These are phyloP conservation scores for Tyrannus savana DNA, from an alignment of 2,113 vertebrate genomes.

Conservation along the genomic window DNA sequence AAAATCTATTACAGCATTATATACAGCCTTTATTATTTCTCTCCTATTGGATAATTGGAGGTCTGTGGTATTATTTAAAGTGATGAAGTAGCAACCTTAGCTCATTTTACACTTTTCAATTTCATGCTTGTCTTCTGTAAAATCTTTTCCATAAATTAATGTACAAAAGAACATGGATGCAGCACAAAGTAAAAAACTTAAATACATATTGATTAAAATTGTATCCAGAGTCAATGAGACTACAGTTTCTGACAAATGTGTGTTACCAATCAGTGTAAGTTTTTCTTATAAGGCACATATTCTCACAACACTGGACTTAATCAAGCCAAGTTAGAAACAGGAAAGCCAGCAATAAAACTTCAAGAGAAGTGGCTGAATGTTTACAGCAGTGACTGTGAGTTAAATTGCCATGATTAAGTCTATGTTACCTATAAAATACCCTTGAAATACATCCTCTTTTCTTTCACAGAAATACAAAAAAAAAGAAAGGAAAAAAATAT, in stretches of 20 bases:
- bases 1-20: conserved; percentile 68
- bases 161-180: conserved; percentile 63
- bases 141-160: conserved; percentile 76
- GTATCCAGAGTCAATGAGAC: conserved; percentile 52
- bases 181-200: conserved; percentile 50
- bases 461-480: background rate
- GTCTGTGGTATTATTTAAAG: conserved; percentile 61
- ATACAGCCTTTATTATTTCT: conserved; percentile 71
- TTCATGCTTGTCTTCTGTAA: conserved; percentile 78
- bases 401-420: background rate
- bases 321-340: background rate
- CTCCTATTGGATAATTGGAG: conserved; percentile 69
- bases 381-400: background rate
- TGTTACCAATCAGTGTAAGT: conserved; percentile 1
- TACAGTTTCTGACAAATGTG: conserved; percentile 12
- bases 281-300: background rate
- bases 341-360: background rate
- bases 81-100: conserved; percentile 66
- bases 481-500: background rate
- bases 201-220: conserved; percentile 67
- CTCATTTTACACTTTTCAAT: conserved; percentile 79
- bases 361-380: background rate
- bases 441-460: background rate
- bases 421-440: background rate
- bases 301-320: background rate